Percentiles rank a stretch among this genome's conserved stretches.
Conservation (phyloP, 2,888 invertebrate species). For the Tetramorium bicarinatum region DNA sequence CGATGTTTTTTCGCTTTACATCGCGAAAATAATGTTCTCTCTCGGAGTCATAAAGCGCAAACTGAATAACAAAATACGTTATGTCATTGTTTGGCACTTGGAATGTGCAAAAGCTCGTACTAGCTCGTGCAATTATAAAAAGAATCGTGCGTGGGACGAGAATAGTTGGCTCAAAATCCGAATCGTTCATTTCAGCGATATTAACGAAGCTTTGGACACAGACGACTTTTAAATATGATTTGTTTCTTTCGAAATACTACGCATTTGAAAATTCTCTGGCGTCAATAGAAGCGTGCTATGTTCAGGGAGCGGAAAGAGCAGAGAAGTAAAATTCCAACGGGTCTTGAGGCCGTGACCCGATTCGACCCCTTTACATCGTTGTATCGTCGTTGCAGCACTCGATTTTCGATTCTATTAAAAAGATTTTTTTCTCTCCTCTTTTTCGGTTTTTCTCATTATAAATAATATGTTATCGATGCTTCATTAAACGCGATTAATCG, state of each 20-base stretch:
- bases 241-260: slow-evolving; percentile 20
- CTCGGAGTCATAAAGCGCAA: neutral
- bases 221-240: slow-evolving; percentile 18
- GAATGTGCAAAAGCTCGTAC: slow-evolving; percentile 7
- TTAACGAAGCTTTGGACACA: neutral
- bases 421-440: neutral
- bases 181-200: slow-evolving; percentile 1
- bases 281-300: neutral
- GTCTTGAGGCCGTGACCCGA: slow-evolving; percentile 30
- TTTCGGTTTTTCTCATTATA: neutral
- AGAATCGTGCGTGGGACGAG: neutral
- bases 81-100: slow-evolving; percentile 35
- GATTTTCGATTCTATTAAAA: slow-evolving; percentile 35
- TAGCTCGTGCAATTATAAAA: slow-evolving; percentile 18
- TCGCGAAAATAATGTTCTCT: neutral
- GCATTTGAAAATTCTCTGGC: slow-evolving; percentile 2
- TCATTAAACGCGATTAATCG: slow-evolving; percentile 44
- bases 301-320: neutral
- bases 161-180: slow-evolving; percentile 10
- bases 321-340: slow-evolving; percentile 14
- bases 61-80: slow-evolving; percentile 23
- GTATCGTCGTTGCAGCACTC: neutral
- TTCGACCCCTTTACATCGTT: slow-evolving; percentile 9
- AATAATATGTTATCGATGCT: slow-evolving; percentile 31
- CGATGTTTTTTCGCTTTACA: neutral